Percentiles rank a stretch among this genome's conserved stretches.
Evolutionary conservation across 2,797 vertebrate genomes (phyloP).

Genomic region (Halcyon chelicuti): DNA sequence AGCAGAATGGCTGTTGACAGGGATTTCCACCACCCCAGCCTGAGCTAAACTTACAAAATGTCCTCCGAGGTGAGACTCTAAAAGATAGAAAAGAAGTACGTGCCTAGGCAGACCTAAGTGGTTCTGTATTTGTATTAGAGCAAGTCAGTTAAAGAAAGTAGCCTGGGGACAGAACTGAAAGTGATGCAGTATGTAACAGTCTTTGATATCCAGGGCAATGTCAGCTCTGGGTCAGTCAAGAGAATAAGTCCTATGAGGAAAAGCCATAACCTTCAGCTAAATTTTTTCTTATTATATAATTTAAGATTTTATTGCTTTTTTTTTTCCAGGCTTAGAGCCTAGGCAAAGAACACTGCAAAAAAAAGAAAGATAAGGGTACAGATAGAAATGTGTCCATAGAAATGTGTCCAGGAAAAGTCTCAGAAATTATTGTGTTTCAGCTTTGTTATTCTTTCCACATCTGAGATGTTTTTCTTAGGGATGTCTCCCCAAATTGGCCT

Average conservation of each 20-base stretch:
- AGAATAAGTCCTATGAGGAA: background rate
- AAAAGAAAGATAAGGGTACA: background rate
- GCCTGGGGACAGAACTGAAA: background rate
- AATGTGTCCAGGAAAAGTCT: background rate
- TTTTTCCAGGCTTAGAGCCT: background rate
- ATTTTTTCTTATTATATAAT: background rate
- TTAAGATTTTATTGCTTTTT: background rate
- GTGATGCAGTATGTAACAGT: background rate
- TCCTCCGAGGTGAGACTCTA: background rate
- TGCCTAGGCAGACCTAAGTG: background rate
- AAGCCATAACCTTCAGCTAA: background rate
- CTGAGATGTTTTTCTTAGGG: background rate
- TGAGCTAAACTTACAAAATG: background rate
- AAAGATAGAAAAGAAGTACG: background rate
- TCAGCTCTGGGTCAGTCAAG: background rate
- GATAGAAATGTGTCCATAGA: background rate
- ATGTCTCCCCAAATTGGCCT: background rate
- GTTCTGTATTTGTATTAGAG: background rate
- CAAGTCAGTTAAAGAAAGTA: background rate
- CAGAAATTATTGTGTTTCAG: background rate
- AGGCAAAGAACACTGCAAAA: background rate
- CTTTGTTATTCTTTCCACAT: background rate
- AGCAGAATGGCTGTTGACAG: background rate
- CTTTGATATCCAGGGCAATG: background rate
- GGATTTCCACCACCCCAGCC: background rate